These are phyloP conservation scores for Coelopa pilipes DNA, from an alignment of 2,888 invertebrate species.

Conservation along the genomic window DNA sequence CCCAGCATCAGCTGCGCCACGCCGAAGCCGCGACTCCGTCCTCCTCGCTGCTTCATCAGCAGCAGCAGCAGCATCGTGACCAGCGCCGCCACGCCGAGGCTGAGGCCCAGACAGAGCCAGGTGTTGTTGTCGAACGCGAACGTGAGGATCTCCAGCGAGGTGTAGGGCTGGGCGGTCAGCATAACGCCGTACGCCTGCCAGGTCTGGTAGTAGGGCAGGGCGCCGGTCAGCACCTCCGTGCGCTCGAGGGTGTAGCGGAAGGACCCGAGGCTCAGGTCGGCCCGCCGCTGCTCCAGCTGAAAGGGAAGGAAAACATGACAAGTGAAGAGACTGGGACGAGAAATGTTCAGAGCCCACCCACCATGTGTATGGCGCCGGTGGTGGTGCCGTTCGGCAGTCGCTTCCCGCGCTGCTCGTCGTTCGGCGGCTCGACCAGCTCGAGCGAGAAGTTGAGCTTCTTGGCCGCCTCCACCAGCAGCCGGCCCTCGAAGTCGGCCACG, in stretches of 20 bases:
- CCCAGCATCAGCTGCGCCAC: conserved; percentile 39
- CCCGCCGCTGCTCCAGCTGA: conserved; percentile 45
- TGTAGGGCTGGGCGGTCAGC: conserved; percentile 40
- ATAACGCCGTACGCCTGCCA: conserved; percentile 46
- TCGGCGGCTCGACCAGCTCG: conserved; percentile 42
- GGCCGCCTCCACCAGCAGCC: conserved; percentile 46
- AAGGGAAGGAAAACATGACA: background rate
- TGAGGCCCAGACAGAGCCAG: conserved; percentile 48
- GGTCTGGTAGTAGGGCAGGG: conserved; percentile 50
- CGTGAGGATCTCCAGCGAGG: conserved; percentile 47
- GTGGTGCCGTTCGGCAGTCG: conserved; percentile 46
- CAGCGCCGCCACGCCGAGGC: conserved; percentile 38
- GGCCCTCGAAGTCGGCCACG: conserved; percentile 49
- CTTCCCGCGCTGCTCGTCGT: conserved; percentile 46
- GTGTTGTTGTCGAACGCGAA: conserved; percentile 48
- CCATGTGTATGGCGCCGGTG: conserved; percentile 49
- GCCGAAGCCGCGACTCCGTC: no score
- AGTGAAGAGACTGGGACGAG: background rate
- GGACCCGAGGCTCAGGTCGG: conserved; percentile 49
- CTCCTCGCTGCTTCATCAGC: background rate
- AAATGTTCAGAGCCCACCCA: conserved; percentile 37
- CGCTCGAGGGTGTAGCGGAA: conserved; percentile 50
- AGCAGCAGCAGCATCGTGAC: background rate
- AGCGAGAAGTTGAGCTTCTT: conserved; percentile 48
- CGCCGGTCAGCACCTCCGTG: conserved; percentile 42